Base-by-base conservation (phyloP, 2,113 vertebrate genomes). In the Galemys pyrenaicus region DNA sequence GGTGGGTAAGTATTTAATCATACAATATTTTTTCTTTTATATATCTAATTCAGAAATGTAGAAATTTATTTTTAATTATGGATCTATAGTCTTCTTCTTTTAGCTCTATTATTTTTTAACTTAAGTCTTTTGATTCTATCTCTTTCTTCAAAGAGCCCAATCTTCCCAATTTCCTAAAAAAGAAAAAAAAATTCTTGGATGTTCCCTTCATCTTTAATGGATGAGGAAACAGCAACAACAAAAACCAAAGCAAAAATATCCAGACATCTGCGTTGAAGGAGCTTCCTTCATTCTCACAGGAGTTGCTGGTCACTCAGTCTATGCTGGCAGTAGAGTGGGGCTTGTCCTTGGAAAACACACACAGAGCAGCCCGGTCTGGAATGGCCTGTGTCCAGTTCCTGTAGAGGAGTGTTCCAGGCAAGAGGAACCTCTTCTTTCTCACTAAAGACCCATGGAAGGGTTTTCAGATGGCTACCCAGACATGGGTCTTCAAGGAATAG, bases 51-150 rank as follows among this genome's bases (percentile, higher is more conserved):
- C 73, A 26, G 68, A 92, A 85, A n/a, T 70, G n/a, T 70, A 77
- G 28, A 84, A 39, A 94, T 79, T 82, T 92, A 44, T 64, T 73
- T 88, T 84, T 20, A 46, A n/a, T 75, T 35, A 37, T 60, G n/a
- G 12, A 81, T 81, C 51, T 87, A 51, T 39, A 37, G 39, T 70
- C 44, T 84, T 68, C 35, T 78, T 85, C 51, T 20, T 37, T 68
- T 73, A 60, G 56, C 19, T 68, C 13, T 87, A 84, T 12, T 71
- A 64, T 68, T 73, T 84, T 20, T 56, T 22, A 51, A 51, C 20
- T 20, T 56, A 56, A 56, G 54, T 56, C 26, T 67, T 89, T 60
- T 83, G 64, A 58, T 9, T 46, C 3, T 3, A 9, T 77, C 17
- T 86, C 15, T 86, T 24, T 39, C 6, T 85, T 78, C 62, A 78